These are phyloP conservation scores for Torymus texanus DNA, from an alignment of 2,888 invertebrate species.

Conservation along the genomic window DNA sequence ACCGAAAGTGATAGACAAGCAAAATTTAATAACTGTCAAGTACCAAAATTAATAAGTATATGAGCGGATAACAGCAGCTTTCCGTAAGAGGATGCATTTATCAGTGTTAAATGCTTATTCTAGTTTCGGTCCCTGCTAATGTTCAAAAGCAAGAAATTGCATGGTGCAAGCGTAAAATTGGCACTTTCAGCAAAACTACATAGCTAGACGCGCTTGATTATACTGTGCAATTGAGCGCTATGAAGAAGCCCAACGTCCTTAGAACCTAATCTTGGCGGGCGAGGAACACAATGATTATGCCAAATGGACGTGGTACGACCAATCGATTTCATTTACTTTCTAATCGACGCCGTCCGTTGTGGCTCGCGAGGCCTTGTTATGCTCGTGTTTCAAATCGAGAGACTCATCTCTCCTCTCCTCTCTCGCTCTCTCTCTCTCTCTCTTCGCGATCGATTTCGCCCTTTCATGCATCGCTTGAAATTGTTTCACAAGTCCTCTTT, in stretches of 20 bases:
- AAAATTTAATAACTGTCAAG: too few species aligned
- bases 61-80: too few species aligned
- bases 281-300: slow-evolving; percentile 24
- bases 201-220: too few species aligned
- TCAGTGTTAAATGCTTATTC: too few species aligned
- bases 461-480: slow-evolving; percentile 44
- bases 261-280: neutral
- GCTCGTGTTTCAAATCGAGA: slow-evolving; percentile 5
- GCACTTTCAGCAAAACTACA: too few species aligned
- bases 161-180: too few species aligned
- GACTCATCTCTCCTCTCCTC: slow-evolving; percentile 27
- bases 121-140: too few species aligned
- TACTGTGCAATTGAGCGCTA: too few species aligned
- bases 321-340: slow-evolving; percentile 56
- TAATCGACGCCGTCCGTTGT: slow-evolving; percentile 46
- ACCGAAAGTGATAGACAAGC: too few species aligned
- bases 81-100: too few species aligned
- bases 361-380: slow-evolving; percentile 26
- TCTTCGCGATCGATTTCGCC: slow-evolving; percentile 13
- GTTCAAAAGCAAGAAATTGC: too few species aligned
- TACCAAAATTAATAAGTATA: too few species aligned
- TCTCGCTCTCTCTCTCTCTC: neutral
- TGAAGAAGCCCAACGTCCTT: slow-evolving; percentile 18
- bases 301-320: slow-evolving; percentile 8
- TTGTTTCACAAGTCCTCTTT: slow-evolving; percentile 35